Evolutionary conservation across 2,888 invertebrate species (phyloP), one percentile per base, ranked within the genome.

Genomic region (Lysandra coridon): DNA sequence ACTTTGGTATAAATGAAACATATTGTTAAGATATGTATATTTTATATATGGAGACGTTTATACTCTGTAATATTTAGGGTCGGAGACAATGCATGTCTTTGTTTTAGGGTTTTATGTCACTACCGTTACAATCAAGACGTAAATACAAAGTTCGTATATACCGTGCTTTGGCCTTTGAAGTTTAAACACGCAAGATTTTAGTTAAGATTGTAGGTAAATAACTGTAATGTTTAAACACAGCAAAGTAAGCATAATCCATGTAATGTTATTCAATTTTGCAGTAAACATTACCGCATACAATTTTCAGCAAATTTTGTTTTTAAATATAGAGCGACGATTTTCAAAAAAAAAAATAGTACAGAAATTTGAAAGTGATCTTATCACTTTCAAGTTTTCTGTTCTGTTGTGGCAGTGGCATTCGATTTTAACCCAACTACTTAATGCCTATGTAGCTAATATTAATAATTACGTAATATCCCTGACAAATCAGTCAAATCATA

Each of bases 71-170:
- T 88, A 88, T 87, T 89, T 88, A 86, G 86, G 85, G 86, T 84
- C 84, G 85, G 86, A 87, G 86, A 87, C 88, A 87, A 88, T 89
- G 88, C 86, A 85, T 85, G 85, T 87, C 90, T 90, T 92, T 91
- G 92, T 91, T 89, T 90, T 86, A 84, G 84, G 78, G 80, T 82
- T 90, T 90, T 90, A 88, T 87, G 87, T 82, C 30, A 76, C 53
- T 14, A 69, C 69, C 69, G 69, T 37, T 69, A 69, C 69, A 69
- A 69, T 69, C 69, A 69, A 69, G 33, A 12, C 10, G 12, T 69
- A 75, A 49, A 75, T 44, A 75, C 75, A 49, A 49, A 23, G 10
- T 75, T 49, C 5, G 17, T 37, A 69, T 69, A 4, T 69, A 69
- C 30, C 10, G 30, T 64, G 64, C 69, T 69, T 69, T 69, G 69